Evolutionary conservation across 2,797 vertebrate genomes (phyloP), one percentile per base, ranked within the genome.

Genomic region (Pangasius mekongensis): DNA sequence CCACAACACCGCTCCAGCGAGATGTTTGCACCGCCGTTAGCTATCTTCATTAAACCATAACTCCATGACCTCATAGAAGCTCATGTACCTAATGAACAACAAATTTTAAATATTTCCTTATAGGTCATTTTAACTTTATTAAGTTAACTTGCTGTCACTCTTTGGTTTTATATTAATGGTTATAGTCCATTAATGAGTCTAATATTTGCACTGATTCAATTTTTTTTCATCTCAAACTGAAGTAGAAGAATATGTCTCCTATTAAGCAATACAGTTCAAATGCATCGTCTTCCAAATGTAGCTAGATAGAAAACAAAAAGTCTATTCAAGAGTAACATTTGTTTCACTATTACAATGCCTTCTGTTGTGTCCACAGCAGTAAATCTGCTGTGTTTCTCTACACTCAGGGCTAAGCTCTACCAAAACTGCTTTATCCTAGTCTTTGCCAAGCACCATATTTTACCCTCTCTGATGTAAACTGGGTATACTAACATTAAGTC

Each of bases 381-480:
- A 92, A 92, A 92, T 91, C 88, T 84, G 33, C 30, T 81, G 80
- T 22, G 58, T 71, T 86, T 91, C 74, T 73, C 88, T 86, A 89
- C 84, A 86, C 87, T 89, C 83, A 77, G 54, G 39, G 56, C 74
- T 87, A 74, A 71, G 74, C 64, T 87, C 74, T 52, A 89, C 85
- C 89, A 83, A 64, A 84, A 80, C 81, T 69, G 67, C 81, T 84
- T 85, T 30, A 62, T 66, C 67, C 78, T 73, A 62, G 43, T 43
- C 77, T 69, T 60, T 85, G 87, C 76, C 86, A 90, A 85, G 67
- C 60, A 76, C 83, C 80, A 73, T 90, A 92, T 91, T 91, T 91
- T 84, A 88, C 87, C 85, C 66, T 54, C 71, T 87, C 91, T 91
- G 84, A 91, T 80, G 64, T 92, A 91, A 93, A 84, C 81, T 30